Evolutionary conservation across 2,113 vertebrate genomes (phyloP).

Genomic region (Cyphomyrus discorhynchus): DNA sequence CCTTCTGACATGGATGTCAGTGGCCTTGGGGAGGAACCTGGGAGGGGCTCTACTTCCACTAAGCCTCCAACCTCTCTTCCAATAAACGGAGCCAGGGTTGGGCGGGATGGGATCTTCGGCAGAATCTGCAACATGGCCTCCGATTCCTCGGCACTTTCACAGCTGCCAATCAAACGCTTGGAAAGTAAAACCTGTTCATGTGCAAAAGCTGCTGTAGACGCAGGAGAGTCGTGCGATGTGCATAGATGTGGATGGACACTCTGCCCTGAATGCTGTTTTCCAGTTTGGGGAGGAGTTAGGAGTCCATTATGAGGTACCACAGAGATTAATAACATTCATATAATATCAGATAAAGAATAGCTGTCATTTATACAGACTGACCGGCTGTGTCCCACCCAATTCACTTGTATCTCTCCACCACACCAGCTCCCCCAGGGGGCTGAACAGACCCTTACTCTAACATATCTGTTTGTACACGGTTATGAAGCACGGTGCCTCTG

Average conservation of each 20-base stretch:
- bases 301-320: not conserved
- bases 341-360: not conserved
- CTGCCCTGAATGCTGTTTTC: not conserved
- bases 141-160: not conserved
- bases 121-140: too few relatives aligned
- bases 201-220: not conserved
- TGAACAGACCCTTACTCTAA: not conserved
- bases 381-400: not conserved
- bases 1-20: not conserved
- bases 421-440: not conserved
- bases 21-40: not conserved
- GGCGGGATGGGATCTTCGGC: too few relatives aligned
- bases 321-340: not conserved
- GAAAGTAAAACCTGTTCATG: not conserved
- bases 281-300: not conserved
- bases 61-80: not conserved
- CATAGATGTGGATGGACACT: not conserved
- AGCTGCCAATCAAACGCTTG: not conserved
- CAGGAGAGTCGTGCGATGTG: not conserved
- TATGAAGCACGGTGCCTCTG: not conserved
- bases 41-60: not conserved
- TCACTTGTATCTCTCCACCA: not conserved
- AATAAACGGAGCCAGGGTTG: not conserved
- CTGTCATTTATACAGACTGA: not conserved
- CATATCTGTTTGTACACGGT: not conserved